Evolutionary conservation across 2,113 vertebrate species (phyloP).

Genomic region (Crotophaga sulcirostris): DNA sequence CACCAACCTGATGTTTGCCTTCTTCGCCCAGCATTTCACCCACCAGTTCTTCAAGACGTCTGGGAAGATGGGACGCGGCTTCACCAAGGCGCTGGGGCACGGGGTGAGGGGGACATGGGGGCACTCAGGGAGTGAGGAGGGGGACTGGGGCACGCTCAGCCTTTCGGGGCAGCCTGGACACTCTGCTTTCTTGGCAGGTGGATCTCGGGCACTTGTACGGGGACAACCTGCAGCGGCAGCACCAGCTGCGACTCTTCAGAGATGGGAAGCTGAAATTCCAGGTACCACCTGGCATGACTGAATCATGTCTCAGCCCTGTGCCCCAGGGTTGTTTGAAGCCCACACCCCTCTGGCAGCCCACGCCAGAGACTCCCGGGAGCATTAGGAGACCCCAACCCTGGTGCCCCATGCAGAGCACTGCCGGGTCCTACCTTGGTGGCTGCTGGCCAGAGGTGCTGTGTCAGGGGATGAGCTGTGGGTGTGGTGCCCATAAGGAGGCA

Average conservation of each 20-base stretch:
- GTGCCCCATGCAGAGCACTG: accelerated
- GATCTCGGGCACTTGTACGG: slow-evolving; percentile 92
- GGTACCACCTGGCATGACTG: slow-evolving; percentile 57
- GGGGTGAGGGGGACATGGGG: slow-evolving; percentile 78
- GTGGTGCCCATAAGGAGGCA: not conserved
- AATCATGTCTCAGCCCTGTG: not conserved
- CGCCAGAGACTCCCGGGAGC: not conserved
- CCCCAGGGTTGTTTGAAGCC: not conserved
- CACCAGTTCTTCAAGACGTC: slow-evolving; percentile 96
- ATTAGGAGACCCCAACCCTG: not conserved
- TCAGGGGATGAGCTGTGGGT: not conserved
- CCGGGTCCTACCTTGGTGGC: not conserved
- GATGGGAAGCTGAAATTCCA: slow-evolving; percentile 95
- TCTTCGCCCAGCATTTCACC: slow-evolving; percentile 97
- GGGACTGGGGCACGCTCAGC: accelerated
- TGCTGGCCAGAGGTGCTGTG: not conserved
- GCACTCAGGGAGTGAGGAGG: accelerated
- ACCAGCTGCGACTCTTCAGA: slow-evolving; percentile 85
- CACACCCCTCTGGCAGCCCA: not conserved
- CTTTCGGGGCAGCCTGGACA: accelerated
- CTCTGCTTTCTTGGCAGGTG: slow-evolving; percentile 73
- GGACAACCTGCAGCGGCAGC: slow-evolving; percentile 84
- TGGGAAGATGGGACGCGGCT: slow-evolving; percentile 81
- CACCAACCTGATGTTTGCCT: slow-evolving; percentile 92
- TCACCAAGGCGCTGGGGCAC: slow-evolving; percentile 90